Evolutionary conservation across 2,113 vertebrate genomes (phyloP).

Genomic region (Delphinapterus leucas): DNA sequence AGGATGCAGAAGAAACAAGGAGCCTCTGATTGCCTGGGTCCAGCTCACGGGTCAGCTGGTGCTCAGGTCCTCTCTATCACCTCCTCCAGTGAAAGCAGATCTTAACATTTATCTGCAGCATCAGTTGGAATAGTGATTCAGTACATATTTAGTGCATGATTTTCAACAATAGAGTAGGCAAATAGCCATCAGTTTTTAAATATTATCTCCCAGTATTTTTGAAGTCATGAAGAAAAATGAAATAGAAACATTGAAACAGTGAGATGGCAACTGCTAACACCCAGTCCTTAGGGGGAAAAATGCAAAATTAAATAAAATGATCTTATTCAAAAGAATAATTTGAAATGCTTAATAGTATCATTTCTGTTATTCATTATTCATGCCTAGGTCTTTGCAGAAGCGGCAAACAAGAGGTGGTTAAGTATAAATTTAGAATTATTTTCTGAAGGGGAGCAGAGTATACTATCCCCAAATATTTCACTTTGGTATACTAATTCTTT

Average conservation of each 20-base stretch:
- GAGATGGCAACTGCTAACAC: background rate
- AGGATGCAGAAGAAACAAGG: background rate
- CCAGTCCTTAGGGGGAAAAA: background rate
- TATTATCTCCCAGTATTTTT: background rate
- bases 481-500: background rate
- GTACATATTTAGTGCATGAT: too few species aligned
- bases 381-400: background rate
- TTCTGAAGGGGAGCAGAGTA: background rate
- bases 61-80: background rate
- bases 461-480: background rate
- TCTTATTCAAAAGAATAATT: constrained; percentile 7
- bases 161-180: background rate
- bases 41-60: background rate
- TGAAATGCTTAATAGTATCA: background rate
- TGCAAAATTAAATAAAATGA: background rate
- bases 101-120: background rate
- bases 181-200: background rate
- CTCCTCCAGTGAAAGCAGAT: background rate
- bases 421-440: background rate
- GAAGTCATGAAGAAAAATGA: constrained; percentile 1
- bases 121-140: background rate
- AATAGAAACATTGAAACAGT: background rate
- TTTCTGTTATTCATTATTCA: background rate
- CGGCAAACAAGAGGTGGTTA: background rate
- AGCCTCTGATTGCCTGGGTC: background rate